Percentiles rank a stretch among this genome's conserved stretches.
Evolutionary conservation across 2,113 vertebrate genomes (phyloP).

Genomic region (Proterorhinus semilunaris): DNA sequence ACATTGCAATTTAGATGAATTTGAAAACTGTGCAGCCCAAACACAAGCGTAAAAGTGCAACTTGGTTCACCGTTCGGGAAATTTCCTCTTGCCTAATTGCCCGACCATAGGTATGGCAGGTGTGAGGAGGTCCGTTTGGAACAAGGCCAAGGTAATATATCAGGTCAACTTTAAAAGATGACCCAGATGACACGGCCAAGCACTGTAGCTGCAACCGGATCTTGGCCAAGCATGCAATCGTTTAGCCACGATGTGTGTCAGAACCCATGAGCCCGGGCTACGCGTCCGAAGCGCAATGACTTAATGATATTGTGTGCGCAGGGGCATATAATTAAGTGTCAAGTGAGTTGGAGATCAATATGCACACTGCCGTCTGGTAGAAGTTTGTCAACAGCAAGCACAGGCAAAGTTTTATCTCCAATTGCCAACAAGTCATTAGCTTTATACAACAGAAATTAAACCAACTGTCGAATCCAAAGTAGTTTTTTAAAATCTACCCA

Average conservation of each 20-base stretch:
- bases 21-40: no score
- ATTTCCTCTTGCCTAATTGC: conserved; percentile 41
- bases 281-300: neutral
- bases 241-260: conserved; percentile 32
- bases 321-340: neutral
- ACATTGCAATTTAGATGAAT: no score
- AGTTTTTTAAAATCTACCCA: no score
- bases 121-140: conserved; percentile 49
- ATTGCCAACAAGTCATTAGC: no score
- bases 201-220: conserved; percentile 52
- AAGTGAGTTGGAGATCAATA: neutral
- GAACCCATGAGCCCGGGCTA: conserved; percentile 26
- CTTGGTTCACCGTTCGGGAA: conserved; percentile 12
- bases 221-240: conserved; percentile 22
- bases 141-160: conserved; percentile 63
- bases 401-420: no score
- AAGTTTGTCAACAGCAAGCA: neutral
- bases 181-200: conserved; percentile 47
- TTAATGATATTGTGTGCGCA: conserved; percentile 5
- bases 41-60: neutral
- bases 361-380: neutral
- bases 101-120: conserved; percentile 51
- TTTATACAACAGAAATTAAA: no score
- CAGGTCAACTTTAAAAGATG: conserved; percentile 54
- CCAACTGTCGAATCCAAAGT: no score